Base-by-base conservation (phyloP, 2,113 vertebrate species). In the Balaeniceps rex region DNA sequence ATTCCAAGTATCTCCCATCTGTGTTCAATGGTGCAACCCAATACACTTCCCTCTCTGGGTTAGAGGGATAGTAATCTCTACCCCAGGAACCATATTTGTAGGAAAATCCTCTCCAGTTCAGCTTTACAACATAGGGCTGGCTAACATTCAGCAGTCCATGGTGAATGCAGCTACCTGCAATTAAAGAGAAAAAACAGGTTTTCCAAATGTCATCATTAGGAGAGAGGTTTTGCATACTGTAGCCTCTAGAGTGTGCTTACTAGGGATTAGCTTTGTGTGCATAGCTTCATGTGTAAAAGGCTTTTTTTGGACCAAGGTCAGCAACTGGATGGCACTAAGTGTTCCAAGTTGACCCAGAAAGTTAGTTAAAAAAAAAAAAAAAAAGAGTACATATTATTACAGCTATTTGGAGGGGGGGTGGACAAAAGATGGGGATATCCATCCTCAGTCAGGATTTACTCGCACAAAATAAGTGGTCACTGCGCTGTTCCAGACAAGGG, bases 31-130 rank as follows among this genome's bases (percentile, higher is more conserved):
- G 97, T 22, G 98, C 98, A 78, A 99, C 97, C 99, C 99, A 99
- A 38, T 99, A 99, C 23, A 90, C 28, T 10, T 97, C 97, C 4
- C 83, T 83, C 19, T 96, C 90, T 38, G 97, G 95, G 4, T 97
- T 11, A 34, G 78, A 85, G 4, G 97, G 97, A 91, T 94, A 90
- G 14, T 98, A 98, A 90, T 99, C 98, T 77, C 97, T 98, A 12
- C 99, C 99, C 99, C 99, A 99, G 4, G 98, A 98, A 12, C 99
- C 99, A 0, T 98, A 98, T n/a, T 92, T 98, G 88, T 97, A 98
- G 71, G 49, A 60, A 94, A 98, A 99, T 46, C 99, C 98, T 60
- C 40, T 94, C 85, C 98, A 99, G 93, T 99, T 99, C 93, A 99
- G 92, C 87, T 98, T 99, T 46, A 97, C 98, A 25, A 98, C 26